These are phyloP conservation scores for Euspilapteryx auroguttella DNA, from an alignment of 2,888 invertebrate species.

Conservation along the genomic window DNA sequence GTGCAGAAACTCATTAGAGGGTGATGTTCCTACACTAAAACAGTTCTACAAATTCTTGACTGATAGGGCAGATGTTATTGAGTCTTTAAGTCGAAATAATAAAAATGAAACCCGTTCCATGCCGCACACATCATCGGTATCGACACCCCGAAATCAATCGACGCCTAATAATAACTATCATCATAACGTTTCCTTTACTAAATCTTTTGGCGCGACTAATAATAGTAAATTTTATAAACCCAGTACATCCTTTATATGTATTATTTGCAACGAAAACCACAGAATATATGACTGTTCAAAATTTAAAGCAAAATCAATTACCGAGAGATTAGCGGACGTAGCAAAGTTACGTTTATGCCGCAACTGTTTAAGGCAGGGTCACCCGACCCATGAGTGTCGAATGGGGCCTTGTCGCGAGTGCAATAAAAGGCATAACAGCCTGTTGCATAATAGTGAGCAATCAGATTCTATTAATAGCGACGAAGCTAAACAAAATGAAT, in stretches of 20 bases:
- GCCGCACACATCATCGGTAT: too few relatives aligned
- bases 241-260: slow-evolving; percentile 2
- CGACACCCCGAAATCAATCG: too few relatives aligned
- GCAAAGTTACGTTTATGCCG: slow-evolving; percentile 7
- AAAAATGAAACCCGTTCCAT: too few relatives aligned
- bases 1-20: slow-evolving; percentile 3
- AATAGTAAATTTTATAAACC: too few relatives aligned
- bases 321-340: slow-evolving; percentile 5
- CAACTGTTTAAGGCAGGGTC: slow-evolving; percentile 9
- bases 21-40: slow-evolving; percentile 6
- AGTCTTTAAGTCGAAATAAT: slow-evolving; percentile 5
- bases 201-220: too few relatives aligned
- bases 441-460: too few relatives aligned
- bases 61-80: too few relatives aligned
- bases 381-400: slow-evolving; percentile 6
- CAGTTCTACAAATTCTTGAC: slow-evolving; percentile 8
- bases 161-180: too few relatives aligned
- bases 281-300: slow-evolving; percentile 8
- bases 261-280: slow-evolving; percentile 7
- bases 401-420: too few relatives aligned
- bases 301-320: slow-evolving; percentile 8
- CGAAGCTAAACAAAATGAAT: too few relatives aligned
- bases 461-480: too few relatives aligned
- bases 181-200: too few relatives aligned
- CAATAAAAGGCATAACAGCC: slow-evolving; percentile 7